These are phyloP conservation scores for Homalodisca vitripennis DNA, from an alignment of 1,140 invertebrate species.

Conservation along the genomic window DNA sequence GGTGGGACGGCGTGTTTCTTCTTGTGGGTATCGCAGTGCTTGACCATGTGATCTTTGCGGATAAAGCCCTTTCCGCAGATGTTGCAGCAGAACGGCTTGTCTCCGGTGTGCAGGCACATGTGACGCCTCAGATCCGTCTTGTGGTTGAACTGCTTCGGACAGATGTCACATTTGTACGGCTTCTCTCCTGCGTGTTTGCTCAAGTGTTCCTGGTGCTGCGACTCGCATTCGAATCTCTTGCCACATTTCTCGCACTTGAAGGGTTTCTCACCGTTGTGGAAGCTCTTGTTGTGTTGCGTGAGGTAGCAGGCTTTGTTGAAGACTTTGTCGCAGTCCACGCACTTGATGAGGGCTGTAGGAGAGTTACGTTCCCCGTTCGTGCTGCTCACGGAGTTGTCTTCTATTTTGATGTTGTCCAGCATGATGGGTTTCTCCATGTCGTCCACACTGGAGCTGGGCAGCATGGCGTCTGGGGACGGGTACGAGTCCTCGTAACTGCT, in stretches of 20 bases:
- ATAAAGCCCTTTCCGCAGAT: conserved; percentile 85
- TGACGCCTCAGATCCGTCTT: conserved; percentile 90
- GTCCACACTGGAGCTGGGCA: background rate
- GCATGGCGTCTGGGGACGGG: background rate
- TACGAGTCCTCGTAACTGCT: conserved; percentile 4
- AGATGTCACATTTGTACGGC: conserved; percentile 84
- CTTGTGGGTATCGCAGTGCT: conserved; percentile 85
- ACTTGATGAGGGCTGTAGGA: conserved; percentile 53
- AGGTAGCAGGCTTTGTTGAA: conserved; percentile 86
- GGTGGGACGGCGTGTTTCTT: conserved; percentile 44
- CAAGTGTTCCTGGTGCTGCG: conserved; percentile 66
- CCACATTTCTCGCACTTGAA: conserved; percentile 83
- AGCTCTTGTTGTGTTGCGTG: conserved; percentile 87
- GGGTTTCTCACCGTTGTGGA: conserved; percentile 81
- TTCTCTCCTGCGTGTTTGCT: conserved; percentile 79
- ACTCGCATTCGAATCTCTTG: conserved; percentile 72
- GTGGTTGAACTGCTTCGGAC: conserved; percentile 87
- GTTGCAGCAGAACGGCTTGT: conserved; percentile 76
- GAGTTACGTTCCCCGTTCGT: conserved; percentile 2
- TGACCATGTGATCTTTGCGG: conserved; percentile 92
- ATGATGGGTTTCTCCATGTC: conserved; percentile 5
- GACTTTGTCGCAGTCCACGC: conserved; percentile 77
- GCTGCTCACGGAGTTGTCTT: conserved; percentile 29
- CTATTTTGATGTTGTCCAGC: conserved; percentile 4
- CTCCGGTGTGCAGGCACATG: conserved; percentile 72